Evolutionary conservation across 2,888 invertebrate genomes (phyloP).

Genomic region (Branchipolynoe longqiensis): DNA sequence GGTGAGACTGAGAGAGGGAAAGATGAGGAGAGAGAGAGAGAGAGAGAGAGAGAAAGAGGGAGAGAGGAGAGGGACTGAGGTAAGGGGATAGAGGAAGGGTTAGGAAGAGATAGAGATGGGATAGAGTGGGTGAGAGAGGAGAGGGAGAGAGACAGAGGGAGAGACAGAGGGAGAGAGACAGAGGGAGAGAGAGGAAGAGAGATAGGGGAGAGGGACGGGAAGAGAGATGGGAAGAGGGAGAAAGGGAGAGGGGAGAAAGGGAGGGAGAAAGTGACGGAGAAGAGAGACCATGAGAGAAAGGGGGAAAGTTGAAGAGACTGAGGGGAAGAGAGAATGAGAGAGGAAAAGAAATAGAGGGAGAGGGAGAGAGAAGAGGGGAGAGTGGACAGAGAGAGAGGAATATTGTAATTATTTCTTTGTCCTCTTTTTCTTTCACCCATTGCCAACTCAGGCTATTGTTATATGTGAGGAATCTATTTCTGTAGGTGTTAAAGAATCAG

Average conservation of each 20-base stretch:
- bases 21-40: neutral
- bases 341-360: neutral
- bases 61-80: neutral
- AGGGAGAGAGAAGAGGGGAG: neutral
- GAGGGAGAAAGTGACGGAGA: neutral
- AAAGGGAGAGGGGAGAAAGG: neutral
- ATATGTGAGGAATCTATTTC: no score
- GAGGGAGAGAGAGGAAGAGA: neutral
- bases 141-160: constrained; percentile 58
- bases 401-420: neutral
- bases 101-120: neutral
- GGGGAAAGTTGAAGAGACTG: neutral
- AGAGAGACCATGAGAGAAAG: neutral
- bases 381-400: neutral
- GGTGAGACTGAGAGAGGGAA: neutral
- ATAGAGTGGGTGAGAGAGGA: neutral
- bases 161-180: neutral
- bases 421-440: neutral
- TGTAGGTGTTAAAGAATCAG: no score
- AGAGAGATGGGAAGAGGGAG: neutral
- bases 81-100: neutral
- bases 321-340: neutral
- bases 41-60: neutral
- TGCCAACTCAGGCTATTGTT: neutral
- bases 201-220: neutral